Base-by-base conservation (phyloP, 2,888 invertebrate species). In the Andrena dorsata region DNA sequence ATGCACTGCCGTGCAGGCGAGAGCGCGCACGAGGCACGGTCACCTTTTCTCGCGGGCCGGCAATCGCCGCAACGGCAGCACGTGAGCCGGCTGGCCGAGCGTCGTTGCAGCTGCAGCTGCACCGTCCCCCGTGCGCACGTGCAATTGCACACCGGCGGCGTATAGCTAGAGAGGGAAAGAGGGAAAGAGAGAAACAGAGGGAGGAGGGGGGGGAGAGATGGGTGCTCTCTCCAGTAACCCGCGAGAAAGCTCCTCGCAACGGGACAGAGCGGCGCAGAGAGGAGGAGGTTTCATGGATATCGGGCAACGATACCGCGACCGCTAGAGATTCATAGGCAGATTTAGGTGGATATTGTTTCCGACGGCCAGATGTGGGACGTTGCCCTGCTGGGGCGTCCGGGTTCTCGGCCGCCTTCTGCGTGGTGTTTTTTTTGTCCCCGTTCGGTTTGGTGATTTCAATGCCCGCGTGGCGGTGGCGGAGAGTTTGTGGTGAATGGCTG, bases 1-100 rank as follows among this genome's bases (percentile, higher is more conserved):
- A 87, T 85, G 87, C 89, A 82, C 81, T 79, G 85, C 70, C 53
- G 56, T 4, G 56, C 20, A 51, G n/a, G 51, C 20, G 56, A 23
- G 56, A 20, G 56, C 23, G 10, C 20, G 53, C 20, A 76, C 72
- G 76, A 80, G 83, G 85, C 87, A 87, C 86, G 87, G 87, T 83
- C 86, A 87, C 87, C 85, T 82, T 41, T 41, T 83, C 79, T 68
- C 69, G 69, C 69, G 56, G 69, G 35, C 20, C 53, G 8, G 53
- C 53, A 1, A 41, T 41, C 41, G 53, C 53, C 2, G 30, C 23
- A 13, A 41, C 0, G 26, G 77, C 78, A 66, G 72, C 88, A 84
- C 86, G 86, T 88, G 81, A 88, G 56, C 80, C 83, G 71, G 86
- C 83, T 79, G 74, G 85, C 69, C 56, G 28, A 70, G 58, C 35